Evolutionary conservation across 2,888 invertebrate species (phyloP).

Genomic region (Lucinisca nassula): DNA sequence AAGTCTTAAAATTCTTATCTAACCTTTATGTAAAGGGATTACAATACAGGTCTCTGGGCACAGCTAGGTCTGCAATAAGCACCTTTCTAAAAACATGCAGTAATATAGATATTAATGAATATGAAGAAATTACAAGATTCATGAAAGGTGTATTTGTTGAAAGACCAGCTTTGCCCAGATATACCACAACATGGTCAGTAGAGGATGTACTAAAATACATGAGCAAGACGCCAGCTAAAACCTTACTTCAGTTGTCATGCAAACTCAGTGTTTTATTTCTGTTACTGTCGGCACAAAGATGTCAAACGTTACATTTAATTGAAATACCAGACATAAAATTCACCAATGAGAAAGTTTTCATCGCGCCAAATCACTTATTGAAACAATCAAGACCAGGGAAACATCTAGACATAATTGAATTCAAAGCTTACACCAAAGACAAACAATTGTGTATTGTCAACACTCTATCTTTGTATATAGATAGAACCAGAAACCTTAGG

Average conservation of each 20-base stretch:
- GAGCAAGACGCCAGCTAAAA: background rate
- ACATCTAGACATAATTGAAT: background rate
- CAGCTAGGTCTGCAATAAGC: slow-evolving; percentile 52
- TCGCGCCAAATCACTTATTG: background rate
- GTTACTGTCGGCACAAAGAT: background rate
- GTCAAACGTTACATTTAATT: background rate
- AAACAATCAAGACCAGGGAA: slow-evolving; percentile 11
- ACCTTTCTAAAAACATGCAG: slow-evolving; percentile 25
- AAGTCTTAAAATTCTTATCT: background rate
- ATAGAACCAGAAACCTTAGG: background rate
- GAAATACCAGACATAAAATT: background rate
- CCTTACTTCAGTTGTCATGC: slow-evolving; percentile 4
- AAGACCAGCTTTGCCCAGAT: slow-evolving; percentile 55
- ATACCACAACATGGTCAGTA: slow-evolving; percentile 59
- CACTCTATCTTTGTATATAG: slow-evolving; percentile 7
- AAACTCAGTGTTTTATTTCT: slow-evolving; percentile 17
- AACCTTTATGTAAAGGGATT: slow-evolving; percentile 11
- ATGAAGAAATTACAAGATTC: slow-evolving; percentile 39
- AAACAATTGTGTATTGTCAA: background rate
- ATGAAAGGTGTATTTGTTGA: slow-evolving; percentile 58
- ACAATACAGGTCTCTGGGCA: slow-evolving; percentile 59
- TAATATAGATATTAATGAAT: slow-evolving; percentile 5
- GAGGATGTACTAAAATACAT: slow-evolving; percentile 50
- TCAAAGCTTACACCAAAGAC: background rate
- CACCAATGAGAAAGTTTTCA: background rate